Percentiles rank a stretch among this genome's conserved stretches.
phyloP scores from a whole-genome alignment of 2,797 vertebrate species.

The Apogon hyalosoma region DNA sequence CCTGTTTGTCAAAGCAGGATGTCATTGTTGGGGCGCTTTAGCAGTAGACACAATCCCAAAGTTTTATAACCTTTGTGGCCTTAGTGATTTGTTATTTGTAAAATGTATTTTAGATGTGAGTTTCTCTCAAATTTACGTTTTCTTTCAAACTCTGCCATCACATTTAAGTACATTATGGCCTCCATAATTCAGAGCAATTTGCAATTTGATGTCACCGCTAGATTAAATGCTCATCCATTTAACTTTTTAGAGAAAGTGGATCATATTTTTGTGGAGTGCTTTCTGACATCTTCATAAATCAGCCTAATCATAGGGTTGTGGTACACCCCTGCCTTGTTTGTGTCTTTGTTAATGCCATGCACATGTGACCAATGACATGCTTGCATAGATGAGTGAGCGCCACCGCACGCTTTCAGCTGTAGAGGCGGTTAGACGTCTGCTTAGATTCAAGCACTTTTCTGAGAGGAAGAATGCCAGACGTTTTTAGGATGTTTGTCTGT shows the following conservation, averaged over 20 bases:
- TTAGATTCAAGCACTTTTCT: slow-evolving; percentile 30
- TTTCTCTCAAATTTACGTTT: slow-evolving; percentile 22
- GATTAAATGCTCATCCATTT: slow-evolving; percentile 63
- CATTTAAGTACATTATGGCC: slow-evolving; percentile 20
- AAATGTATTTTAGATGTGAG: slow-evolving; percentile 37
- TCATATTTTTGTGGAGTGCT: slow-evolving; percentile 57
- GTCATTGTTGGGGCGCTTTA: slow-evolving; percentile 30
- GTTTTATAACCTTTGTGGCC: slow-evolving; percentile 26
- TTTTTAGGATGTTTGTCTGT: slow-evolving; percentile 59
- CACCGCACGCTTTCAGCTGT: slow-evolving; percentile 50
- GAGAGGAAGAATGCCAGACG: slow-evolving; percentile 42
- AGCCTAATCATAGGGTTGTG: slow-evolving; percentile 71
- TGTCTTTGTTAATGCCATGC: slow-evolving; percentile 75
- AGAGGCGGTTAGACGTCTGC: slow-evolving; percentile 51
- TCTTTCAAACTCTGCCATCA: slow-evolving; percentile 30
- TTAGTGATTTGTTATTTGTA: slow-evolving; percentile 35
- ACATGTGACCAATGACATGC: slow-evolving; percentile 74
- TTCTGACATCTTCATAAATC: slow-evolving; percentile 78
- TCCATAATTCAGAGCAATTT: slow-evolving; percentile 46
- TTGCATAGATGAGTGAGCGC: slow-evolving; percentile 54
- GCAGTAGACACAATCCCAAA: slow-evolving; percentile 5
- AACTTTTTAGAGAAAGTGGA: slow-evolving; percentile 56
- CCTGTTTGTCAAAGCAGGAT: slow-evolving; percentile 42
- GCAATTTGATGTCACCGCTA: slow-evolving; percentile 45
- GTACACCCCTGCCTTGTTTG: slow-evolving; percentile 76